Evolutionary conservation across 1,140 invertebrate species (phyloP).

Genomic region (Drosophila eugracilis): DNA sequence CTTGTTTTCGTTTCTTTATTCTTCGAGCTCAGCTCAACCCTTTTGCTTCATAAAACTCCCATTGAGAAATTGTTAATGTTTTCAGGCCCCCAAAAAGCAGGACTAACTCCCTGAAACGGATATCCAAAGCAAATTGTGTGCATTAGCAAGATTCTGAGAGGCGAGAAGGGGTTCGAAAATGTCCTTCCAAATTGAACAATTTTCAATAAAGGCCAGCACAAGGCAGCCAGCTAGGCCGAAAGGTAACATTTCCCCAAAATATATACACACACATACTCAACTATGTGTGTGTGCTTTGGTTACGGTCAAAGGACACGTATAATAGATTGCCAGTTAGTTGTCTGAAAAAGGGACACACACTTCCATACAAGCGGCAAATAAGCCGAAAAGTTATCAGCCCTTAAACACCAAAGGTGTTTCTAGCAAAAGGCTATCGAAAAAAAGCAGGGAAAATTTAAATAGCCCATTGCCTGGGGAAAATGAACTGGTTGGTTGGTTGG

Average conservation of each 20-base stretch:
- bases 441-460: slow-evolving; percentile 16
- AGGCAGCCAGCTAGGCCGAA: slow-evolving; percentile 58
- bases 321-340: slow-evolving; percentile 69
- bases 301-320: slow-evolving; percentile 77
- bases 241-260: slow-evolving; percentile 65
- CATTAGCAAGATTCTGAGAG: slow-evolving; percentile 38
- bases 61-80: slow-evolving; percentile 67
- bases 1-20: slow-evolving; percentile 28
- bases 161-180: slow-evolving; percentile 10
- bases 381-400: slow-evolving; percentile 56
- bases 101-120: slow-evolving; percentile 28
- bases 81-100: slow-evolving; percentile 36
- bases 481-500: slow-evolving; percentile 24
- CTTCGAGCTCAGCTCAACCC: slow-evolving; percentile 1
- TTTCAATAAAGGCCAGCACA: slow-evolving; percentile 62
- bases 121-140: slow-evolving; percentile 70
- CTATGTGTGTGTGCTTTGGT: slow-evolving; percentile 35
- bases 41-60: slow-evolving; percentile 54
- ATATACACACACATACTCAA: slow-evolving; percentile 3
- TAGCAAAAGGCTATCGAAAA: slow-evolving; percentile 1
- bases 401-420: slow-evolving; percentile 25
- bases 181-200: slow-evolving; percentile 50
- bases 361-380: slow-evolving; percentile 28
- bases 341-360: slow-evolving; percentile 42
- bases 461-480: slow-evolving; percentile 11